A percentile compares a stretch with the other conserved stretches of the same genome.
Conservation (phyloP, 2,888 invertebrate genomes). For the Conistra vaccinii region DNA sequence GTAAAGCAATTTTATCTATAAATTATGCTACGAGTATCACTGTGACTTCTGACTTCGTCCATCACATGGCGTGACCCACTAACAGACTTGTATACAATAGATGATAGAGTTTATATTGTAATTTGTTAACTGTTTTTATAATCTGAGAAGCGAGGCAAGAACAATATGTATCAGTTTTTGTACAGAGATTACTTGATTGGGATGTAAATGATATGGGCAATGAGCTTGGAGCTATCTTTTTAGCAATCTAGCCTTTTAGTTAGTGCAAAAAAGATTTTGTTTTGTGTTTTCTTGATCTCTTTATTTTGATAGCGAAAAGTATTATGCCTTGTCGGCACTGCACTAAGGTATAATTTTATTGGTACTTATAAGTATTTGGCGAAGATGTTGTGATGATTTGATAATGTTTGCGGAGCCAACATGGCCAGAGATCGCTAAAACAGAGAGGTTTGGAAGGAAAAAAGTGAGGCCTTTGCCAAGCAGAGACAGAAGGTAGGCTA, state of each 20-base stretch:
- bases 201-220: conserved; percentile 15
- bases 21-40: no score
- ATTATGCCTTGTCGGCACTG: no score
- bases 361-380: no score
- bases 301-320: neutral
- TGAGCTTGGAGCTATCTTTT: conserved; percentile 22
- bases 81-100: conserved; percentile 38
- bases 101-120: conserved; percentile 38
- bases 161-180: conserved; percentile 29
- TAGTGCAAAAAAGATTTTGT: neutral
- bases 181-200: conserved; percentile 17
- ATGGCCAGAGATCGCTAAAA: no score
- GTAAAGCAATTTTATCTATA: no score
- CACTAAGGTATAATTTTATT: no score
- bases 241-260: conserved; percentile 25
- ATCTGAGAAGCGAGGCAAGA: conserved; percentile 23
- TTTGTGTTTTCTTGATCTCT: neutral
- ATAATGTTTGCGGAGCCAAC: no score
- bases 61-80: conserved; percentile 54
- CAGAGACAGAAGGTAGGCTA: no score
- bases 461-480: no score
- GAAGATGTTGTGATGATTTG: no score
- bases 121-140: conserved; percentile 14
- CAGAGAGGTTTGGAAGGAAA: no score
- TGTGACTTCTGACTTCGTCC: no score